Percentiles rank a stretch among this genome's conserved stretches.
Conservation (phyloP, 2,797 vertebrate genomes). For the Phaenicophaeus curvirostris region DNA sequence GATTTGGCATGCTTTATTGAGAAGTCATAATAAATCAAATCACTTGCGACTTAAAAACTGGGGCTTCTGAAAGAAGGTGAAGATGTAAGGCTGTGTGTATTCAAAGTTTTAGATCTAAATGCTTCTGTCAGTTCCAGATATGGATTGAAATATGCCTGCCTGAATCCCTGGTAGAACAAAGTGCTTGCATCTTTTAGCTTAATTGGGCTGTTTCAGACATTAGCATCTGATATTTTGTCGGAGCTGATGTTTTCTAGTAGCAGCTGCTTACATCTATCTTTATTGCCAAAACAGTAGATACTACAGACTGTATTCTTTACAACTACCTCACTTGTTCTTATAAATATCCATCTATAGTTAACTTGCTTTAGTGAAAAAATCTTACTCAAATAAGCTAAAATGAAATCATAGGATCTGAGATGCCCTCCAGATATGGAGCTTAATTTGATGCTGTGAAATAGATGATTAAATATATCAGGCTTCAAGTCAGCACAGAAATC, state of each 20-base stretch:
- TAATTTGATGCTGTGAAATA: background rate
- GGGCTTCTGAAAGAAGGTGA: background rate
- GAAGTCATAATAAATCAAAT: background rate
- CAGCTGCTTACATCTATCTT: background rate
- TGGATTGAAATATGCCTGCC: background rate
- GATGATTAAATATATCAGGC: background rate
- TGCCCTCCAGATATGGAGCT: background rate
- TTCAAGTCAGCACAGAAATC: background rate
- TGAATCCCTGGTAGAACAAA: constrained; percentile 10
- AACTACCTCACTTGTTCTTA: background rate
- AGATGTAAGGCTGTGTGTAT: background rate
- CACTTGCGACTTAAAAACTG: background rate
- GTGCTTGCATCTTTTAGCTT: background rate
- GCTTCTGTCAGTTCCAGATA: background rate
- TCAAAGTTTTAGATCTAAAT: background rate
- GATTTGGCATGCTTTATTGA: constrained; percentile 13
- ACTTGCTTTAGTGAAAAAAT: background rate
- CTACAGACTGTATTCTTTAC: background rate
- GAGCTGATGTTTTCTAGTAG: constrained; percentile 44
- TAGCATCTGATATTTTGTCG: constrained; percentile 38
- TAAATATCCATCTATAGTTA: background rate
- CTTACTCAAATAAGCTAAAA: background rate
- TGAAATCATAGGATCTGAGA: background rate
- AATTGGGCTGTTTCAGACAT: constrained; percentile 30
- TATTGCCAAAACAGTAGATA: constrained; percentile 11